Evolutionary conservation across 2,888 invertebrate species (phyloP), one percentile per base, ranked within the genome.

Genomic region (Lithodes maja): DNA sequence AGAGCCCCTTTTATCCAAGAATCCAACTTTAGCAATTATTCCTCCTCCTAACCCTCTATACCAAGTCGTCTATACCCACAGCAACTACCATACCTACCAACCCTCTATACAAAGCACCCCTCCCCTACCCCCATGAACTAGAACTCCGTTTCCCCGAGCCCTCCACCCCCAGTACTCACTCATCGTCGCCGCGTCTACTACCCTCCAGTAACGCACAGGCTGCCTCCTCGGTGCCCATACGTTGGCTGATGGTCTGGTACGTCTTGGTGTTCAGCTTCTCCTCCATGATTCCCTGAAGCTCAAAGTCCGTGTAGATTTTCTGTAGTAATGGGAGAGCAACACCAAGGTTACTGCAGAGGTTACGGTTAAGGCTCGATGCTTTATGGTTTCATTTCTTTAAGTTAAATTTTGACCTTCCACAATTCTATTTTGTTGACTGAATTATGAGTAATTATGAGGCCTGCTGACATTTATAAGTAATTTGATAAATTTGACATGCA

Each of bases 231-330:
- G 99, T 98, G 94, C 98, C 98, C 97, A 99, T 97, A 93, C 99
- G 96, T 92, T 97, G 96, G 89, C 97, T 96, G 93, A 99, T 97
- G 91, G 96, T 96, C 94, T 98, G 97, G 95, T 99, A 99, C 92
- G 96, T 96, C 95, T 99, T 99, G 91, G 98, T 98, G 95, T 99
- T 98, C 89, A 99, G 95, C 94, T 98, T 98, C 94, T 99, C 99
- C 93, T 99, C 99, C 94, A 98, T 98, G 78, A 99, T 99, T 92
- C 99, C 99, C 95, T 99, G 99, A 90, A 99, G 96, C 95, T 99
- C 99, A 94, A 99, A 99, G 94, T 99, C 99, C 81, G 98, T 98
- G 95, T 99, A 99, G 94, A 99, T 96, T 97, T 99, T 99, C 98
- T 99, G 94, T 83, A 49, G 83, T 77, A 15, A 33, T 54, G 86